These are phyloP conservation scores for Volucella zonaria DNA, from an alignment of 2,888 invertebrate genomes.

Conservation along the genomic window DNA sequence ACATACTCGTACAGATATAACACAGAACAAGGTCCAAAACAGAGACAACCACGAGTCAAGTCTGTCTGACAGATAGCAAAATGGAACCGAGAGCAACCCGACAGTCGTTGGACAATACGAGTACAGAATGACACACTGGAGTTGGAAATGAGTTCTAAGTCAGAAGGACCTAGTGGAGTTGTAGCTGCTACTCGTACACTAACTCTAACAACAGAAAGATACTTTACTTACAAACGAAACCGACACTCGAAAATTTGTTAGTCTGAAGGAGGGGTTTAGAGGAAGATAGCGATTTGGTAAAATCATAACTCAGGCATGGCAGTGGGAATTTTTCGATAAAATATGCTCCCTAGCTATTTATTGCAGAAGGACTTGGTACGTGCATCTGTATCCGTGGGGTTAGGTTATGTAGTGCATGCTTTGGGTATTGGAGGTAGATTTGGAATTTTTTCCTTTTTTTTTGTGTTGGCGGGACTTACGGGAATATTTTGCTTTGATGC, in stretches of 20 bases:
- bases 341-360: constrained; percentile 54
- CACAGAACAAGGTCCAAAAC: constrained; percentile 33
- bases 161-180: constrained; percentile 24
- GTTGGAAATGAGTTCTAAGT: constrained; percentile 44
- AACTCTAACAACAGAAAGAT: constrained; percentile 9
- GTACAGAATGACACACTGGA: constrained; percentile 8
- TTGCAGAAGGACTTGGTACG: constrained; percentile 1
- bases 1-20: background rate
- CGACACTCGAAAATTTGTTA: constrained; percentile 22
- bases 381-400: background rate
- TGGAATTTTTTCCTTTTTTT: constrained; percentile 6
- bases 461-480: background rate
- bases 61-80: constrained; percentile 59
- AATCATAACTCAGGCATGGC: constrained; percentile 72
- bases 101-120: constrained; percentile 67
- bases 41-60: constrained; percentile 22
- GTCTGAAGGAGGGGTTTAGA: background rate
- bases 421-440: constrained; percentile 33
- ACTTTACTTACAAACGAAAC: constrained; percentile 49
- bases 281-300: constrained; percentile 57
- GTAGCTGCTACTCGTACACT: background rate
- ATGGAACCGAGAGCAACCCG: constrained; percentile 16
- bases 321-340: constrained; percentile 63
- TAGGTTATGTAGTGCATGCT: constrained; percentile 12
- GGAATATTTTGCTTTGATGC: constrained; percentile 61